Percentiles rank a stretch among this genome's conserved stretches.
Conservation (phyloP, 2,888 invertebrate species). For the Deilephila porcellus region DNA sequence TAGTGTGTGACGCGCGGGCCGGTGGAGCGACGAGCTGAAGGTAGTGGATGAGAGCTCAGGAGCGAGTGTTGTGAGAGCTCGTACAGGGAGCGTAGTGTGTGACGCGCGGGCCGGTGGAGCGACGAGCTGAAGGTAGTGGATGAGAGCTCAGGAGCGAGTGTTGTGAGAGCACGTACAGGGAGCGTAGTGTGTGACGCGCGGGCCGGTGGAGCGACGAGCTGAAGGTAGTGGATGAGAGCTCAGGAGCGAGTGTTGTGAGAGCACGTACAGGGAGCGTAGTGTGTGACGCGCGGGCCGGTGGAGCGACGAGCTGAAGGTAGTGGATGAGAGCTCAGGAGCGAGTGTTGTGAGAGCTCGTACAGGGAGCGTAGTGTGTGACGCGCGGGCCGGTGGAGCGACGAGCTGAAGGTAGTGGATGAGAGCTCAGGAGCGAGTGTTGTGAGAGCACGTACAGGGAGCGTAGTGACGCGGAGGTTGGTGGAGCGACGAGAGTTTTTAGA, state of each 20-base stretch:
- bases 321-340: slow-evolving; percentile 15
- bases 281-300: slow-evolving; percentile 21
- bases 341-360: slow-evolving; percentile 7
- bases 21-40: slow-evolving; percentile 14
- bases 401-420: slow-evolving; percentile 18
- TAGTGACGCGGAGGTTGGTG: not conserved
- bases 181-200: slow-evolving; percentile 15
- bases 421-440: slow-evolving; percentile 17
- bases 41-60: slow-evolving; percentile 21
- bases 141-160: slow-evolving; percentile 16
- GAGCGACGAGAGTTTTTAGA: not conserved
- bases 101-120: slow-evolving; percentile 19
- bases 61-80: slow-evolving; percentile 12
- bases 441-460: not conserved
- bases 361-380: slow-evolving; percentile 14
- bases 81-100: slow-evolving; percentile 10
- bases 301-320: slow-evolving; percentile 21
- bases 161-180: not conserved
- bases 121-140: slow-evolving; percentile 18
- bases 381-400: slow-evolving; percentile 17
- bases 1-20: not conserved
- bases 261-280: slow-evolving; percentile 16
- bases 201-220: slow-evolving; percentile 21
- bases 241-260: slow-evolving; percentile 16
- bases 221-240: slow-evolving; percentile 22